Evolutionary conservation across 2,888 invertebrate genomes (phyloP), one percentile per base, ranked within the genome.

Genomic region (Leucoptera coffeella): DNA sequence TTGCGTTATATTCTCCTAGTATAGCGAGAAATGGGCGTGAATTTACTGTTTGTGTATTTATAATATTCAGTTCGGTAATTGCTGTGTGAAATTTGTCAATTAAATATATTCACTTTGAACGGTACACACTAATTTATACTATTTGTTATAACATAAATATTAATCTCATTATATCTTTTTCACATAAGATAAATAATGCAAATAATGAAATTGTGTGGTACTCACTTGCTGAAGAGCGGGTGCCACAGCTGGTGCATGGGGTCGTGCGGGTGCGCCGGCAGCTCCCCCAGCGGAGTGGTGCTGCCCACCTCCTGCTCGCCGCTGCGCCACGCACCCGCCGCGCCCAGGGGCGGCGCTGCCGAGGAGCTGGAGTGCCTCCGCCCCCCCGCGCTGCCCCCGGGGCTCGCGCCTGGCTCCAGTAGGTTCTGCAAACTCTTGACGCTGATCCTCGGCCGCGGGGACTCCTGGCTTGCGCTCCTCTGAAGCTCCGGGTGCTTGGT

Each of bases 211-310:
- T n/a, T n/a, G n/a, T n/a, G n/a, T n/a, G n/a, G n/a, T n/a, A 75
- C 78, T 82, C 69, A 88, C 87, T 85, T 87, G 75, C 86, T 84
- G 54, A 88, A 88, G 25, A 88, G 73, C 28, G 88, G 88, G 65
- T 88, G 87, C 88, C 88, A 88, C 26, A 88, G 64, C 36, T 83
- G 82, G 41, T 80, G 75, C 40, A 80, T 77, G 25, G 78, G 69
- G 35, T 75, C 75, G 30, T 62, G 61, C 33, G 73, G 73, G 25
- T 65, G 56, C 39, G 59, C 17, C 43, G 22, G 57, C 42, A 53
- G 50, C 39, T 78, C 79, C 4, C 75, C 65, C 30, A 73, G 73
- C 36, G 73, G 73, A 26, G 78, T 78, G 22, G 79, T 79, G 49
- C 78, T 79, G 37, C 79, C 79, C 22, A 79, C 77, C 47, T 80